Evolutionary conservation across 2,888 invertebrate species (phyloP).

Genomic region (Drosophila buzzatii): DNA sequence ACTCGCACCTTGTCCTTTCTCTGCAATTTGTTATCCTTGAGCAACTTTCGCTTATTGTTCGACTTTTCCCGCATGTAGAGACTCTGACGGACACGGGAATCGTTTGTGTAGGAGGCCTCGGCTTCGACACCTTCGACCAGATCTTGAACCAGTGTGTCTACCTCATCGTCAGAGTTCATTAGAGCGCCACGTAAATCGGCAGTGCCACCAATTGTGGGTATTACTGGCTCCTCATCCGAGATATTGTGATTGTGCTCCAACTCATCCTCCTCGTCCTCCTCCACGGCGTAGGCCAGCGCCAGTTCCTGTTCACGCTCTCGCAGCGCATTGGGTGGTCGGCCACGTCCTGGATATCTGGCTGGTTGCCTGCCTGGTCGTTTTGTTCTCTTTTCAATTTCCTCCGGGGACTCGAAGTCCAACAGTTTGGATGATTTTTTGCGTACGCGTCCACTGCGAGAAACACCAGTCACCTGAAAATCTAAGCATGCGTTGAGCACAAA

Average conservation of each 20-base stretch:
- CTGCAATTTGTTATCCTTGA: conserved; percentile 90
- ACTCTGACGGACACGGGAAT: conserved; percentile 83
- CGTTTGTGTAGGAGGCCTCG: conserved; percentile 65
- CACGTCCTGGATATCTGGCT: conserved; percentile 59
- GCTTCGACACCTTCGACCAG: conserved; percentile 80
- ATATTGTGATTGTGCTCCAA: conserved; percentile 27
- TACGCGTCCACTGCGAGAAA: conserved; percentile 95
- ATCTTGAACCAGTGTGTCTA: conserved; percentile 81
- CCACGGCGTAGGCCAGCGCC: conserved; percentile 41
- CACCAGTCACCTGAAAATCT: conserved; percentile 93
- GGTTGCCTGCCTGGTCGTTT: conserved; percentile 52
- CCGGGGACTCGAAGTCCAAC: conserved; percentile 96
- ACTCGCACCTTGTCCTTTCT: conserved; percentile 93
- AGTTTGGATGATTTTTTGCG: conserved; percentile 97
- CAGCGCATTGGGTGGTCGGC: conserved; percentile 61
- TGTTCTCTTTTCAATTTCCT: conserved; percentile 89
- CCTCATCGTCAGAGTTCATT: conserved; percentile 80
- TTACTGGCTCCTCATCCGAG: conserved; percentile 30
- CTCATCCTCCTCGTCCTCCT: conserved; percentile 32
- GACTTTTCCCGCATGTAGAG: conserved; percentile 93
- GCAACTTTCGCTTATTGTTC: conserved; percentile 90
- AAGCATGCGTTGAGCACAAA: conserved; percentile 57
- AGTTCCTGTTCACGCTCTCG: conserved; percentile 50
- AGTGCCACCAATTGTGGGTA: conserved; percentile 15
- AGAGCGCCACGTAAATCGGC: conserved; percentile 37